Evolutionary conservation across 64 coral and sea anemone genomes (phyloP), one percentile per base, ranked within the genome.

Genomic region (Dendronephthya gigantea): DNA sequence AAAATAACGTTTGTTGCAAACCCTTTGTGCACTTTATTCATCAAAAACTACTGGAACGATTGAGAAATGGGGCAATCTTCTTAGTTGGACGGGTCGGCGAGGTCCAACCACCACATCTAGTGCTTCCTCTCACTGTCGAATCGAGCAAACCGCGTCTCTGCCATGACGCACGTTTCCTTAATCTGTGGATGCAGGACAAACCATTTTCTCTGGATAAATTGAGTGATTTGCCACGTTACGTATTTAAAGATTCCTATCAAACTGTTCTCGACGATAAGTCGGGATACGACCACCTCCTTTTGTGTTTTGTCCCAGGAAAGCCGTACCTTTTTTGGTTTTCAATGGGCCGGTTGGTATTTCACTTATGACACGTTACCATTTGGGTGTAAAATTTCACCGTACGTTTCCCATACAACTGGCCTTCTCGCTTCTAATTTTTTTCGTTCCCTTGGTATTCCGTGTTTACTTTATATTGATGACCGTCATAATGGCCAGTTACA

Each of bases 211-310:
- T 86, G 25, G 85, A 86, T 74, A 39, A 37, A 1, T 68, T 86
- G 22, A 1, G 41, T 40, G 85, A 86, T 31, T 22, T 86, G 41
- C 35, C 85, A 69, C 85, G 85, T 37, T 74, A 86, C 62, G 39
- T 86, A 37, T 52, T 39, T 59, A 29, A 48, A 10, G 39, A 86
- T 41, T 16, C 37, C 10, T 86, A 41, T 12, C 35, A 86, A 30
- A 74, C 83, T 39, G 30, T 70, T n/a, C 66, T 70, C 8, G 5
- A 90, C n/a, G n/a, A n/a, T n/a, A n/a, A n/a, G n/a, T n/a, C n/a
- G n/a, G n/a, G n/a, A n/a, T n/a, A n/a, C n/a, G 82, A 90, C 34
- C 88, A 90, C 22, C 41, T 90, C 4, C 40, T 90, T 14, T 38
- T n/a, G n/a, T n/a, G n/a, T 66, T 5, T 66, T 90, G 16, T 45